These are phyloP conservation scores for Dendrolimus pini DNA, from an alignment of 2,888 invertebrate species.

Conservation along the genomic window DNA sequence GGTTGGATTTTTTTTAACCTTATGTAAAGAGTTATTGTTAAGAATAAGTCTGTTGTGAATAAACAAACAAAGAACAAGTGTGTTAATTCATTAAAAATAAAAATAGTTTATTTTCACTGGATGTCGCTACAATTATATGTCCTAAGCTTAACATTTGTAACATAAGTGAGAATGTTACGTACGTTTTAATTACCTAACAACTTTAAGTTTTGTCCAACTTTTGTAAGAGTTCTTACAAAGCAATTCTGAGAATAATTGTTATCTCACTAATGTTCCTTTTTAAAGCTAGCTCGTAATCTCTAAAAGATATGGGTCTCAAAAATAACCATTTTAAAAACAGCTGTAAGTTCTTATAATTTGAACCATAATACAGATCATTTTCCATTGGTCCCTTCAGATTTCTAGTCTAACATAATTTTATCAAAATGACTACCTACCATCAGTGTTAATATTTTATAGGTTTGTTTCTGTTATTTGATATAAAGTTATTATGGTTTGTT, in stretches of 20 bases:
- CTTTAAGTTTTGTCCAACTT: conserved; percentile 43
- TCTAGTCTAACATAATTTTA: not conserved
- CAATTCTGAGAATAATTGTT: conserved; percentile 55
- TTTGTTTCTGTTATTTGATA: not conserved
- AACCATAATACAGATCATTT: not conserved
- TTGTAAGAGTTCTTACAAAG: conserved; percentile 29
- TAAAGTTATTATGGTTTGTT: not conserved
- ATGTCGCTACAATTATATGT: not conserved
- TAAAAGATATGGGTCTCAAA: conserved; percentile 19
- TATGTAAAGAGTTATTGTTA: too few relatives aligned
- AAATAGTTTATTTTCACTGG: too few relatives aligned
- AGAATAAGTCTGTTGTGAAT: too few relatives aligned
- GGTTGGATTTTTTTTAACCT: too few relatives aligned
- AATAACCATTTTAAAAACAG: not conserved
- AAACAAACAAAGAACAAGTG: too few relatives aligned
- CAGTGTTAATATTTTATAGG: not conserved
- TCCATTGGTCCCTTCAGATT: not conserved
- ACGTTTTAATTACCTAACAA: conserved; percentile 47
- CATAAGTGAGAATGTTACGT: not conserved
- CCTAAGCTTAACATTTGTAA: not conserved
- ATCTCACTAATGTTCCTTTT: conserved; percentile 54
- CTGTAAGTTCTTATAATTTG: not conserved
- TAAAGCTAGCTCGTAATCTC: conserved; percentile 50
- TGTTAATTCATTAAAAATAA: too few relatives aligned
- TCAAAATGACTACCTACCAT: not conserved